Evolutionary conservation across 2,797 vertebrate species (phyloP).

Genomic region (Sebastes taczanowskii): DNA sequence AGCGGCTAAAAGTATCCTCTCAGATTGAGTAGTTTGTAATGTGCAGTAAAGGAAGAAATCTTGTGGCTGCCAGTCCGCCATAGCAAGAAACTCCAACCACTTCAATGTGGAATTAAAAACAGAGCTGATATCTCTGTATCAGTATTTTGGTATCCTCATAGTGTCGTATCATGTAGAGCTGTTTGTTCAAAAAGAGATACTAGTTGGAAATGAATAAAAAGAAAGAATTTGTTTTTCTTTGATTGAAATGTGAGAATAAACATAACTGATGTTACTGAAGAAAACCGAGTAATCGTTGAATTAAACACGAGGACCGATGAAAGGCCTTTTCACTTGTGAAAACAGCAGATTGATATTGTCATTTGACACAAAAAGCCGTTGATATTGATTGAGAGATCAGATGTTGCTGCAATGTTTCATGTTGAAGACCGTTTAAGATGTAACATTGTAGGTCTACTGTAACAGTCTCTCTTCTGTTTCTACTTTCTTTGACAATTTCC

Average conservation of each 20-base stretch:
- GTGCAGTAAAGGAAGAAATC: constrained; percentile 32
- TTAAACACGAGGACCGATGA: constrained; percentile 38
- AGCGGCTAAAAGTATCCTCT: constrained; percentile 7
- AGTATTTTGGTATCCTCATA: constrained; percentile 30
- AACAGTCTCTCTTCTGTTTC: constrained; percentile 8
- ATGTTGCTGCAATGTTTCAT: constrained; percentile 34
- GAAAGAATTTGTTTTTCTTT: constrained; percentile 40
- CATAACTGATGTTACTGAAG: constrained; percentile 41
- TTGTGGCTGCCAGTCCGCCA: constrained; percentile 22
- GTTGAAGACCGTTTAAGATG: constrained; percentile 21
- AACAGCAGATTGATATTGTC: constrained; percentile 34
- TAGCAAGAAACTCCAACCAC: constrained; percentile 16
- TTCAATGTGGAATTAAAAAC: constrained; percentile 27
- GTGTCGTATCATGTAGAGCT: constrained; percentile 23
- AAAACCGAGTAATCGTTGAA: constrained; percentile 35
- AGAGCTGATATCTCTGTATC: constrained; percentile 32
- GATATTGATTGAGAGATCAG: constrained; percentile 45
- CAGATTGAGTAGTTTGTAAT: constrained; percentile 52
- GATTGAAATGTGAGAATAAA: constrained; percentile 44
- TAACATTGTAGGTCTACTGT: not conserved
- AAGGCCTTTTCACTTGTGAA: constrained; percentile 20
- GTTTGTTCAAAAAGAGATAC: constrained; percentile 56
- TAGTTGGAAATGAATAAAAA: constrained; percentile 44
- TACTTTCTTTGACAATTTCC: constrained; percentile 49
- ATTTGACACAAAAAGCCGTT: constrained; percentile 36